These are phyloP conservation scores for Sylvia borin DNA, from an alignment of 2,797 vertebrate genomes.

Conservation along the genomic window DNA sequence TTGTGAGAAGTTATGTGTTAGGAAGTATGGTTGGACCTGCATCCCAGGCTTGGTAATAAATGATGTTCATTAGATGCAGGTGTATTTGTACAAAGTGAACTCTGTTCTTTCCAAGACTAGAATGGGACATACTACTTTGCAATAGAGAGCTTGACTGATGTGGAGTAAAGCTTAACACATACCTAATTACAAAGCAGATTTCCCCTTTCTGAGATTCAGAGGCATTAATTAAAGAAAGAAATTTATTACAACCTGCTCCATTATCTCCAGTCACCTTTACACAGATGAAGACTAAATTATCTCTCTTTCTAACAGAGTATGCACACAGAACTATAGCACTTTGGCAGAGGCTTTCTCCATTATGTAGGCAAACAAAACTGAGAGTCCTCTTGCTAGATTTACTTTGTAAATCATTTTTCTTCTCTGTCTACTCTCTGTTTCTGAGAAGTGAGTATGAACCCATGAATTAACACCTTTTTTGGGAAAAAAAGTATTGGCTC, in stretches of 20 bases:
- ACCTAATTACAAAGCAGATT: constrained; percentile 51
- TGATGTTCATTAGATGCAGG: background rate
- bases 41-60: constrained; percentile 15
- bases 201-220: constrained; percentile 20
- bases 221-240: constrained; percentile 63
- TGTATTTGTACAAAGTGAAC: background rate
- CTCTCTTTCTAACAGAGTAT: background rate
- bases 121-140: background rate
- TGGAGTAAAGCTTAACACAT: constrained; percentile 1
- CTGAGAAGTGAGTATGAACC: background rate
- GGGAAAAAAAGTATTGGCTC: background rate
- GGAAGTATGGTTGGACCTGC: background rate
- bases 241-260: constrained; percentile 61
- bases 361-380: background rate
- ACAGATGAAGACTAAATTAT: constrained; percentile 47
- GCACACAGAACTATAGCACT: background rate
- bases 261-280: constrained; percentile 68
- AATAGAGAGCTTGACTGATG: constrained; percentile 3
- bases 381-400: background rate
- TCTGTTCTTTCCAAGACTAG: background rate
- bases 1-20: background rate
- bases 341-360: background rate
- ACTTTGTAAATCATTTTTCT: constrained; percentile 5
- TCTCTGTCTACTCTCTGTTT: background rate
- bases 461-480: background rate